Base-by-base conservation (phyloP, 2,888 invertebrate genomes). In the Hypena proboscidalis region DNA sequence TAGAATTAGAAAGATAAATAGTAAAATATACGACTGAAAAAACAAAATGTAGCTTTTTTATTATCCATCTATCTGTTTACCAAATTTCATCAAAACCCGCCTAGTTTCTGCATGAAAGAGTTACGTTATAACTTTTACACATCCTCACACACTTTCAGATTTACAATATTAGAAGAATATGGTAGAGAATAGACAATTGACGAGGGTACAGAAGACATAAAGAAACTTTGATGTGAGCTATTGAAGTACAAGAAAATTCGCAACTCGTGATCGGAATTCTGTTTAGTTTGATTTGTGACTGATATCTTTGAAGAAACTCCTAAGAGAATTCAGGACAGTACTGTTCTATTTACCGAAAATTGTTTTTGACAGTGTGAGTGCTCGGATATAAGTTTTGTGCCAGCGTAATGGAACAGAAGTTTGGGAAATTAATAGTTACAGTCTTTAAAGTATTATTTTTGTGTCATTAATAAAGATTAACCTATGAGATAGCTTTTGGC, bases 221-320 rank as follows among this genome's bases (percentile, higher is more conserved):
- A 74, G 75, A 77, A 79, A 80, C 77, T 83, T 80, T 78, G 80
- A 83, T 80, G 74, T 72, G 67, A 70, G 68, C 75, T 71, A 77
- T 75, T 77, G 75, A 74, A 77, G 77, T 79, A 72, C 68, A 74
- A 70, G 75, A 72, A 76, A 78, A 75, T 77, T 77, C 63, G 45
- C 64, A 55, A 70, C 50, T 72, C 82, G 81, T 82, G 80, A 77
- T 73, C 70, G 37, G 81, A 83, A 83, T 80, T 73, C 70, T 59
- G 57, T 58, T 72, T 56, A 69, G 65, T 69, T 71, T 74, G 74
- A 80, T 75, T 76, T 73, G 66, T 59, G 69, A 77, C 55, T 65
- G 62, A 71, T 75, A 76, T 72, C 60, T 54, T 68, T 61, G 58
- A 55, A 57, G 53, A 58, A 54, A 46, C 52, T 56, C 48, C 46